Base-by-base conservation (phyloP, 2,797 vertebrate genomes). In the Kryptolebias ocellatus region DNA sequence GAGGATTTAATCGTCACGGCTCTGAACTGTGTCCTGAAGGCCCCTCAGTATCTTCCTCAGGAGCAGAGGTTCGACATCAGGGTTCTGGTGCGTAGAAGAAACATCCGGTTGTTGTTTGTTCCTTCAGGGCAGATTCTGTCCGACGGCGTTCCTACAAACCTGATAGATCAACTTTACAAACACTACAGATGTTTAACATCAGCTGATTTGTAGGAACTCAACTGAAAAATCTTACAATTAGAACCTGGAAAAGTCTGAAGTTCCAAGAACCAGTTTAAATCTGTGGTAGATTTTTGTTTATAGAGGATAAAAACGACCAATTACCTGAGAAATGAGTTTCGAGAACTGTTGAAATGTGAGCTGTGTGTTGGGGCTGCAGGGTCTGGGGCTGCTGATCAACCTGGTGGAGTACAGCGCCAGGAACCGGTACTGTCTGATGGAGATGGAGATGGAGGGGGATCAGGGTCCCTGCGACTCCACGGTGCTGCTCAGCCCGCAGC, bases 61-160 rank as follows among this genome's bases (percentile, higher is more conserved):
- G 97, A 98, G 90, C 96, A 97, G 90, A 94, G 98, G 90, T 99
- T 99, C 65, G 98, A 99, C 92, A 96, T 99, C 89, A 83, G 98
- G 79, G 97, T 99, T 39, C 93, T 99, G 96, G 98, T 99, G 88
- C 29, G 69, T 47, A 31, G 61, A 14, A 20, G 5, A 20, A 14
- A 46, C 0, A 4, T 11, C 3, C 7, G 31, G 31, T 24, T 24
- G 20, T 24, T 24, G 20, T 24, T 24, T 24, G 20, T 24, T 24
- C 20, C 20, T 24, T 24, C 20, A 24, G 20, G 20, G 2, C 20
- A 24, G 20, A 24, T 24, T 24, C 20, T 24, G 20, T 24, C 20
- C 20, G 20, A 24, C 20, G 20, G 20, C 1, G 20, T 24, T 24
- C 20, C 20, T 24, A 24, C 20, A 24, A 24, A 24, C 20, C 20